phyloP scores from a whole-genome alignment of 2,888 invertebrate genomes.

The Agonum fuliginosum region DNA sequence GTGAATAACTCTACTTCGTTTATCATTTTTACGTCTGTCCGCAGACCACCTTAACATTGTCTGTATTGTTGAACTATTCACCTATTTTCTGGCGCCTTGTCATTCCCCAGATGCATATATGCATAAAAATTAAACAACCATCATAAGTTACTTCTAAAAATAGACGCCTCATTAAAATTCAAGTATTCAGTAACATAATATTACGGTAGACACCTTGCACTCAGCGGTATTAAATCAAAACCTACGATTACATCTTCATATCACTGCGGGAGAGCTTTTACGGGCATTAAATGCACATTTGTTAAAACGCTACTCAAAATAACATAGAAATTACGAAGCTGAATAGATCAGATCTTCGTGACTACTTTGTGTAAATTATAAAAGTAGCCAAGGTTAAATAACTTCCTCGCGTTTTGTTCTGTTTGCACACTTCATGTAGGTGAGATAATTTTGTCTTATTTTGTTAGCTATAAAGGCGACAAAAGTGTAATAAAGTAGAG shows the following conservation, averaged over 20 bases:
- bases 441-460: conserved; percentile 13
- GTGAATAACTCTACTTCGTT: too few relatives aligned
- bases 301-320: neutral
- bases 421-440: neutral
- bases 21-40: too few relatives aligned
- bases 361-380: conserved; percentile 12
- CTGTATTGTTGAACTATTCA: too few relatives aligned
- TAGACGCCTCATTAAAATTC: neutral
- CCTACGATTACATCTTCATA: conserved; percentile 12
- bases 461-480: neutral
- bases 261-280: conserved; percentile 2
- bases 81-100: too few relatives aligned
- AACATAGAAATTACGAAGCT: neutral
- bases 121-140: too few relatives aligned
- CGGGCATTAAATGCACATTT: neutral
- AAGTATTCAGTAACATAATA: neutral
- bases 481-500: conserved; percentile 16
- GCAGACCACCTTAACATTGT: too few relatives aligned
- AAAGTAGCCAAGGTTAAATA: conserved; percentile 18
- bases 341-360: neutral
- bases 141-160: neutral
- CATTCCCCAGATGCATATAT: neutral
- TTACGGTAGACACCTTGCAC: neutral
- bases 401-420: neutral
- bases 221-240: neutral